These are phyloP conservation scores for Heterotis niloticus DNA, from an alignment of 2,113 vertebrate species.

Conservation along the genomic window DNA sequence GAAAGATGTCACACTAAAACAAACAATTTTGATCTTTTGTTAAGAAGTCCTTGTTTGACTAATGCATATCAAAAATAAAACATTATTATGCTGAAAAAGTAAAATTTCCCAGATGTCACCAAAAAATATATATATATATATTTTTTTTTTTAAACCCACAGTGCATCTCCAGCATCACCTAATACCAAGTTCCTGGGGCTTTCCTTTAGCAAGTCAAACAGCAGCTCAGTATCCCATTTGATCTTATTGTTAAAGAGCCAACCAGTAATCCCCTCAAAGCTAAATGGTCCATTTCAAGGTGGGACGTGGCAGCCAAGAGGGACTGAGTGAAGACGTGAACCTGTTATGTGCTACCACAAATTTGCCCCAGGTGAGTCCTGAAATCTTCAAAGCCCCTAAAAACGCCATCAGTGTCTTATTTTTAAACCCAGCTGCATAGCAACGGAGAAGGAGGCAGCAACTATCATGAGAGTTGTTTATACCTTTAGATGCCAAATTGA, in stretches of 20 bases:
- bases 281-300: background rate
- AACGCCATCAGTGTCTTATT: too few species aligned
- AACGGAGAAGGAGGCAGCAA: background rate
- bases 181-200: too few species aligned
- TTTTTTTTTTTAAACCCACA: background rate
- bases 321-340: background rate
- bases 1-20: too few species aligned
- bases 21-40: too few species aligned
- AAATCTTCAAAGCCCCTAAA: slow-evolving; percentile 4
- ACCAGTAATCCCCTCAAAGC: background rate
- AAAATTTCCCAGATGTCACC: background rate
- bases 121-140: too few species aligned
- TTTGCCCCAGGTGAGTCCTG: background rate
- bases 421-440: background rate
- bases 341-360: background rate
- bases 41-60: background rate
- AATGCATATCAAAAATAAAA: background rate
- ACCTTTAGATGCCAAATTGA: background rate
- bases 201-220: background rate
- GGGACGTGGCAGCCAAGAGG: too few species aligned
- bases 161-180: background rate
- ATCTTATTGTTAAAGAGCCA: background rate
- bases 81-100: background rate
- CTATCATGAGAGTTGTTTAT: background rate
- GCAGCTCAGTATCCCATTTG: background rate